Conservation (phyloP, 1,140 invertebrate genomes). For the Hyles euphorbiae region DNA sequence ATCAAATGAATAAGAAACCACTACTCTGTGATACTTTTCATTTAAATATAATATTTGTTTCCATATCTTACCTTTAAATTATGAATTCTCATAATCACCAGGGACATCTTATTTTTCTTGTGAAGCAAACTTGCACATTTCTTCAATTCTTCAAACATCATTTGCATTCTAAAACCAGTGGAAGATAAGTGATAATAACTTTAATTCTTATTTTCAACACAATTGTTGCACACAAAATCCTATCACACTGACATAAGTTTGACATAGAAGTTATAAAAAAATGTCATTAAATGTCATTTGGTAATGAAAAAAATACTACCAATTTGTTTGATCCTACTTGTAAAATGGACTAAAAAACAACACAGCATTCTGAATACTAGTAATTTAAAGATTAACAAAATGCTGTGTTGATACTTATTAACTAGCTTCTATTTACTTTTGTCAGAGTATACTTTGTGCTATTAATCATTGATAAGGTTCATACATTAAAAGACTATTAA, state of each 20-base stretch:
- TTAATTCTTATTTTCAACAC: constrained; percentile 1
- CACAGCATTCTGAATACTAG: too few relatives aligned
- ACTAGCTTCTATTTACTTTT: too few relatives aligned
- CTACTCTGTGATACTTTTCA: background rate
- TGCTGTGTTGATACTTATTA: too few relatives aligned
- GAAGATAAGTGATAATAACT: background rate
- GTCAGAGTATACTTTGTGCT: too few relatives aligned
- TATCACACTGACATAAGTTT: constrained; percentile 13
- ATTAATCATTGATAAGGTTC: too few relatives aligned
- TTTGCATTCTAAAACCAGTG: constrained; percentile 10
- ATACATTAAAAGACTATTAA: too few relatives aligned
- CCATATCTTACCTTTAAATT: constrained; percentile 14
- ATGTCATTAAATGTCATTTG: constrained; percentile 1
- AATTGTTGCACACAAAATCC: background rate
- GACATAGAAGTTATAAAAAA: constrained; percentile 16
- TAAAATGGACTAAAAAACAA: too few relatives aligned
- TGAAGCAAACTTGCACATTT: background rate
- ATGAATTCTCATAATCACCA: background rate
- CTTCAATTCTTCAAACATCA: constrained; percentile 8
- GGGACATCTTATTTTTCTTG: background rate
- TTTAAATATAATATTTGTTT: constrained; percentile 6
- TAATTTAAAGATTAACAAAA: too few relatives aligned
- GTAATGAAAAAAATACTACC: background rate
- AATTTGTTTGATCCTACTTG: too few relatives aligned
- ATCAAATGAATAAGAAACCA: too few relatives aligned